Percentiles rank a stretch among this genome's conserved stretches.
Conservation (phyloP, 1,140 invertebrate species). For the Procambarus virginalis region DNA sequence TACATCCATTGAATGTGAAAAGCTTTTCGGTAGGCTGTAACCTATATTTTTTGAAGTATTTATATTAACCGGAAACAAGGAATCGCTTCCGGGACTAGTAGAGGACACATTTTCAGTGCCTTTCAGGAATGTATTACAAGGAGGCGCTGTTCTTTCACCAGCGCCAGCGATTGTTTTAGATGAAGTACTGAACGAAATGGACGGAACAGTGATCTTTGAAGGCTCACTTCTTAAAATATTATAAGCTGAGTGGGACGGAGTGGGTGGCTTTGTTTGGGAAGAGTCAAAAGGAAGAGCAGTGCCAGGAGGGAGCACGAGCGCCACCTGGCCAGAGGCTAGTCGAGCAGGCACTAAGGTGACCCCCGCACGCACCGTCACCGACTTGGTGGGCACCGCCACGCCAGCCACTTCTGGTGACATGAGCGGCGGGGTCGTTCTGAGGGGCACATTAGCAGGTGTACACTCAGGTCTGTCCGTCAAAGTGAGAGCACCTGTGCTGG, state of each 20-base stretch:
- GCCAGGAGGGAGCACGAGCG: not conserved
- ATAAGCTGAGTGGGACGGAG: no score
- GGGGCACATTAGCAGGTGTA: not conserved
- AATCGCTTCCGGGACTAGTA: no score
- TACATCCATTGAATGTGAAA: not conserved
- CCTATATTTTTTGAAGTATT: not conserved
- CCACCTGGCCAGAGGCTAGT: not conserved
- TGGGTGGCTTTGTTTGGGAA: not conserved
- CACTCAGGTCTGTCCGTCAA: not conserved
- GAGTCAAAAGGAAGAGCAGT: not conserved
- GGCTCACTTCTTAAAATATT: not conserved
- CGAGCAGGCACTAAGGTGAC: slow-evolving; percentile 1
- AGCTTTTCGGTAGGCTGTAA: not conserved
- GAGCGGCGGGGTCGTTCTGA: not conserved
- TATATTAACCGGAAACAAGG: not conserved
- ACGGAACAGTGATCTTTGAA: not conserved
- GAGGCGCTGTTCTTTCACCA: not conserved
- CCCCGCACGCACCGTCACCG: not conserved
- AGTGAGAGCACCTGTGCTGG: not conserved
- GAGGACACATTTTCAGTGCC: not conserved
- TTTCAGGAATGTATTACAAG: not conserved
- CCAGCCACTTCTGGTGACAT: not conserved
- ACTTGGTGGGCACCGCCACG: not conserved
- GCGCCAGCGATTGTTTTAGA: not conserved
- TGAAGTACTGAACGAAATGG: not conserved